Conservation (phyloP, 2,888 invertebrate genomes). For the Electrophaes corylata region DNA sequence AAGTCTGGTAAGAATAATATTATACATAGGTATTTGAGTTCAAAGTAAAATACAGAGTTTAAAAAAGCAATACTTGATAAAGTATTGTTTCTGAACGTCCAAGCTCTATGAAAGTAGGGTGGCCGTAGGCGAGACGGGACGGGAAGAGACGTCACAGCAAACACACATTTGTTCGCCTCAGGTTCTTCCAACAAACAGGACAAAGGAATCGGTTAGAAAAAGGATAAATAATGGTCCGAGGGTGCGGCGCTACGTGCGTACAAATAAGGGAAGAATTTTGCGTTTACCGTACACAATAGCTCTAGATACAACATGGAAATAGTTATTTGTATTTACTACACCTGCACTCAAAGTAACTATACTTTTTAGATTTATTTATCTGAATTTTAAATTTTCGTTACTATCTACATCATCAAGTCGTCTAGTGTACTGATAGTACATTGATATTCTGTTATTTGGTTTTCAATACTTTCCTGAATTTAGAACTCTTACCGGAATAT, state of each 20-base stretch:
- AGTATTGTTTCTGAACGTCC: slow-evolving; percentile 38
- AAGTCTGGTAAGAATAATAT: neutral
- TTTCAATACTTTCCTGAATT: no score
- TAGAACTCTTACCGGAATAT: no score
- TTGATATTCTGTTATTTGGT: no score
- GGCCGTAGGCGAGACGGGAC: slow-evolving; percentile 39
- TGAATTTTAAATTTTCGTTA: no score
- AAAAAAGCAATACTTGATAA: neutral
- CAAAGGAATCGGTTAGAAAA: slow-evolving; percentile 67
- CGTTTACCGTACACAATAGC: slow-evolving; percentile 36
- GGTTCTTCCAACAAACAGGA: slow-evolving; percentile 64
- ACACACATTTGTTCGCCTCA: slow-evolving; percentile 64
- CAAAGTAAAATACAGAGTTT: neutral
- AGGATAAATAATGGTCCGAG: slow-evolving; percentile 64
- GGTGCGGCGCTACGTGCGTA: slow-evolving; percentile 46
- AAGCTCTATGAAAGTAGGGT: slow-evolving; percentile 56
- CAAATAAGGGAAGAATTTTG: slow-evolving; percentile 47
- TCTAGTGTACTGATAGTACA: no score
- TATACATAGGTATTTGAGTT: no score
- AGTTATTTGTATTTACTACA: no score
- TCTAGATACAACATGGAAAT: neutral
- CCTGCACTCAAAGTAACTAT: no score
- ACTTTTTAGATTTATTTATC: no score
- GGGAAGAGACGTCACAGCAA: slow-evolving; percentile 54
- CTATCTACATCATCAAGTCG: no score